phyloP scores from a whole-genome alignment of 2,797 vertebrate genomes.

The Sandelia bainsii region DNA sequence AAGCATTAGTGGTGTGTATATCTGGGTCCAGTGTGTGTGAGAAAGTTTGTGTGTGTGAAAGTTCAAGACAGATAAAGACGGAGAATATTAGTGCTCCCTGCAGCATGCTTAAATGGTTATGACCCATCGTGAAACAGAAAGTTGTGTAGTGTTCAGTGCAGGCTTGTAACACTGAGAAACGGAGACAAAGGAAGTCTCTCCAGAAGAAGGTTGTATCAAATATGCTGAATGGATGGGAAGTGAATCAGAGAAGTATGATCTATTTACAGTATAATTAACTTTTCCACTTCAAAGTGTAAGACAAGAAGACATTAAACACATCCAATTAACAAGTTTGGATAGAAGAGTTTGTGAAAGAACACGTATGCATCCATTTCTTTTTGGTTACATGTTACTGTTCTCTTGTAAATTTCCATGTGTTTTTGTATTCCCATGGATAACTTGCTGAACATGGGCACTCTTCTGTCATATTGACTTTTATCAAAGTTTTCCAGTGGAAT shows the following conservation, averaged over 20 bases:
- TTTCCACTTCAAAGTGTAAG: constrained; percentile 14
- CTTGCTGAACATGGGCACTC: no score
- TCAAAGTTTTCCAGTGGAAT: background rate
- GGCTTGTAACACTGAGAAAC: constrained; percentile 21
- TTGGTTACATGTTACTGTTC: background rate
- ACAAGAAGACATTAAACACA: background rate
- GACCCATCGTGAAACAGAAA: constrained; percentile 48
- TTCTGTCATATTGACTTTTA: background rate
- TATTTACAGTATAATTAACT: constrained; percentile 22
- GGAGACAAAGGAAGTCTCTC: constrained; percentile 27
- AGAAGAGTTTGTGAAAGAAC: background rate
- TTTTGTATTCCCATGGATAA: no score
- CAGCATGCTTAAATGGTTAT: constrained; percentile 61
- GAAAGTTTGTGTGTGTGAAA: constrained; percentile 44
- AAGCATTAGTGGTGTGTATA: constrained; percentile 73
- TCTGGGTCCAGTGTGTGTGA: constrained; percentile 42
- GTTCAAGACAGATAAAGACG: constrained; percentile 20
- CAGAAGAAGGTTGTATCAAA: constrained; percentile 21
- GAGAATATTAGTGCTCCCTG: constrained; percentile 60
- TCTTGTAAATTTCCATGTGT: no score
- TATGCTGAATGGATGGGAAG: constrained; percentile 37
- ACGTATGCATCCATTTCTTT: background rate
- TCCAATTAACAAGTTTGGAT: constrained; percentile 8
- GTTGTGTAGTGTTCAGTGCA: constrained; percentile 4
- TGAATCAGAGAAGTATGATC: constrained; percentile 37